Evolutionary conservation across 2,888 invertebrate genomes (phyloP).

Genomic region (Acheta domesticus): DNA sequence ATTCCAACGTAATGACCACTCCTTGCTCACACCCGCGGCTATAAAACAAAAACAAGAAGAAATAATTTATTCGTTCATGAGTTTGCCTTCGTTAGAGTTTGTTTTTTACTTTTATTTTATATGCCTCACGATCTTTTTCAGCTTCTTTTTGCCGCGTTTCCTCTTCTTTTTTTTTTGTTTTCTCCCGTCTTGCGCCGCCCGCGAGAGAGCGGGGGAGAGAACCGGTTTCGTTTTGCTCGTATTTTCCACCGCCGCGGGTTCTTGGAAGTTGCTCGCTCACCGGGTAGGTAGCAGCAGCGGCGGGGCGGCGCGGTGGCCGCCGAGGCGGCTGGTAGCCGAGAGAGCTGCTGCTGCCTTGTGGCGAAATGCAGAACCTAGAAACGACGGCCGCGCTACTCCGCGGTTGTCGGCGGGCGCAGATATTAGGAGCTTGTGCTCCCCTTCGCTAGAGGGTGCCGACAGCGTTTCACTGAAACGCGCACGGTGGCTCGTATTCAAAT

Average conservation of each 20-base stretch:
- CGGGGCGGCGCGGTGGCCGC: background rate
- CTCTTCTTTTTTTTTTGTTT: background rate
- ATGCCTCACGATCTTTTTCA: conserved; percentile 23
- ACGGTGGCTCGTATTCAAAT: no score
- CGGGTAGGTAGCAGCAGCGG: conserved; percentile 18
- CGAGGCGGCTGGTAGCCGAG: background rate
- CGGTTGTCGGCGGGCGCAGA: background rate
- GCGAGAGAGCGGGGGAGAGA: background rate
- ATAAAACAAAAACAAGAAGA: conserved; percentile 28
- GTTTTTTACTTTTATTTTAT: conserved; percentile 26
- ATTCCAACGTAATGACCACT: conserved; percentile 33
- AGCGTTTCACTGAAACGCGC: background rate
- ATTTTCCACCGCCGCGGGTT: background rate
- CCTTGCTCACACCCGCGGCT: conserved; percentile 29
- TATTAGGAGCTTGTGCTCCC: background rate
- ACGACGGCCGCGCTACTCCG: background rate
- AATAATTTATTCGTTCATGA: conserved; percentile 34
- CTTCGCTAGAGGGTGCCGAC: background rate
- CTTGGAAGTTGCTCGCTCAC: background rate
- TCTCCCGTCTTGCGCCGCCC: no score
- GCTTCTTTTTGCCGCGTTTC: conserved; percentile 20
- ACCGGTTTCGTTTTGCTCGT: background rate
- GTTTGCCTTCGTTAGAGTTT: conserved; percentile 25
- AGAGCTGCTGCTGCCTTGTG: background rate
- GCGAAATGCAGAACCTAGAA: background rate